phyloP scores from a whole-genome alignment of 2,888 invertebrate species.

The Aricia artaxerxes region DNA sequence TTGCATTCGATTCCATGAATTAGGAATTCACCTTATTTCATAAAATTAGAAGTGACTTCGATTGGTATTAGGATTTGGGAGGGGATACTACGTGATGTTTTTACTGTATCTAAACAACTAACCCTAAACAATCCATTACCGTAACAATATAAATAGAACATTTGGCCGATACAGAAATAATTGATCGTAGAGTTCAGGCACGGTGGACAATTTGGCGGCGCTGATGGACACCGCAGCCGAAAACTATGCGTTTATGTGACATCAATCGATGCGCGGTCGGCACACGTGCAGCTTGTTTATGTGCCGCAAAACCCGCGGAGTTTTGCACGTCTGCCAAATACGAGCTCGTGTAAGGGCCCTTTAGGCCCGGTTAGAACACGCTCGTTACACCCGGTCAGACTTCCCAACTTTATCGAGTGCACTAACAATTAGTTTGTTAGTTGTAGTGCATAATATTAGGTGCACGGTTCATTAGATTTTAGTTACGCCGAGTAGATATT shows the following conservation, averaged over 20 bases:
- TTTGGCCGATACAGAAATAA: background rate
- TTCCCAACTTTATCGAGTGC: background rate
- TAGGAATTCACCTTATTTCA: background rate
- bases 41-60: background rate
- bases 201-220: conserved; percentile 71
- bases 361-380: conserved; percentile 63
- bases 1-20: background rate
- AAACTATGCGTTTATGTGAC: conserved; percentile 74
- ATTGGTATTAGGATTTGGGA: background rate
- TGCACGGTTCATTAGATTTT: background rate
- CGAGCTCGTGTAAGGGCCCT: conserved; percentile 59
- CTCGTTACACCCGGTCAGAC: conserved; percentile 13
- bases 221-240: conserved; percentile 68
- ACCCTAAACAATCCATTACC: background rate
- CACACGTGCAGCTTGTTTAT: conserved; percentile 76
- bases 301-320: conserved; percentile 73
- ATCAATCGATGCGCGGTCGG: conserved; percentile 74
- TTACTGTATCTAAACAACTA: background rate
- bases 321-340: conserved; percentile 71
- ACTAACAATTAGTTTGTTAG: background rate
- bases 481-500: background rate
- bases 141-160: background rate
- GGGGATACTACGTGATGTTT: background rate
- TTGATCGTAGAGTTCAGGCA: conserved; percentile 52
- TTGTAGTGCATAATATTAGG: background rate